These are phyloP conservation scores for Drosophila ananassae DNA, from an alignment of 1,140 invertebrate genomes.

Conservation along the genomic window DNA sequence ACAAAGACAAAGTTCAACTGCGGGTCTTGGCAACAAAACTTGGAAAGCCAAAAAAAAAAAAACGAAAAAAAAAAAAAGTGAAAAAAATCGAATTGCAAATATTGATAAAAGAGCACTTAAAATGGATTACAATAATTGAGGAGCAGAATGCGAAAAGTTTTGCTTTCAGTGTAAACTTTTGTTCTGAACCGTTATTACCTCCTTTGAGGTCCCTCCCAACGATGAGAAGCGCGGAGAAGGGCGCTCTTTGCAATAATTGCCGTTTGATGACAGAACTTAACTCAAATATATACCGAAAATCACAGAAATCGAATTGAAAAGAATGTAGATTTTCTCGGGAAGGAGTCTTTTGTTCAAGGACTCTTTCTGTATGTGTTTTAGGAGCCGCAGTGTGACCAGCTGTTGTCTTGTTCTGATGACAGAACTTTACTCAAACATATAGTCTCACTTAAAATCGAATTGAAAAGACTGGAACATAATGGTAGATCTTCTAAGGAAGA, in stretches of 20 bases:
- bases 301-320: slow-evolving; percentile 2
- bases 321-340: neutral
- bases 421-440: neutral
- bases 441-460: slow-evolving; percentile 1
- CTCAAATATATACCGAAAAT: slow-evolving; percentile 14
- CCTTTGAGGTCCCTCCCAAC: neutral
- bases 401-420: slow-evolving; percentile 31
- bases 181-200: neutral
- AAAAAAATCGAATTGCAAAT: slow-evolving; percentile 8
- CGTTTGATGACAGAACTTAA: slow-evolving; percentile 25
- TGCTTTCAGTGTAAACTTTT: slow-evolving; percentile 9
- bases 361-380: neutral
- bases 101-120: slow-evolving; percentile 39
- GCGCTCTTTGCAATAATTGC: slow-evolving; percentile 19
- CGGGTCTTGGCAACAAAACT: neutral
- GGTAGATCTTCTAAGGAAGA: neutral
- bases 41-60: slow-evolving; percentile 5
- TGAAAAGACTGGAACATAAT: slow-evolving; percentile 6
- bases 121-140: slow-evolving; percentile 48
- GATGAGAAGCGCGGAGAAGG: too few species aligned
- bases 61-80: neutral
- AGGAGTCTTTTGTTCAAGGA: neutral
- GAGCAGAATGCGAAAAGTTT: slow-evolving; percentile 6
- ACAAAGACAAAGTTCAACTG: neutral
- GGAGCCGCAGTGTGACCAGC: slow-evolving; percentile 19